phyloP scores from a whole-genome alignment of 2,888 invertebrate genomes.

The Euplagia quadripunctaria region DNA sequence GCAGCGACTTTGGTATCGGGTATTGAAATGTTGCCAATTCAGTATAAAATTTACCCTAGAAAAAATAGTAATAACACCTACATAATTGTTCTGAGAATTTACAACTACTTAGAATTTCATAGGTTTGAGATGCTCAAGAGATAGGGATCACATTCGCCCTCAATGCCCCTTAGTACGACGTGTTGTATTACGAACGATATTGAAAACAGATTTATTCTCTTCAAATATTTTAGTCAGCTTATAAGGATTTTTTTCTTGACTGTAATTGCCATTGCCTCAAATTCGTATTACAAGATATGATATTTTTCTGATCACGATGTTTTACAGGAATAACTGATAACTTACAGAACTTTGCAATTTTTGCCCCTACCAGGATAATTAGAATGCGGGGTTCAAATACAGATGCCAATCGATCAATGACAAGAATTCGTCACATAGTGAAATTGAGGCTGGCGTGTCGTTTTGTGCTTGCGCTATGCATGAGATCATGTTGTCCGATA shows the following conservation, averaged over 20 bases:
- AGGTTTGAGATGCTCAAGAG: conserved; percentile 20
- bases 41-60: conserved; percentile 31
- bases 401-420: not conserved
- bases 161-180: not conserved
- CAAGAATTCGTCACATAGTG: not conserved
- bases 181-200: conserved; percentile 31
- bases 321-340: too few relatives aligned
- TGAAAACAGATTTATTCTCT: not conserved
- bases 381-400: not conserved
- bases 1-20: conserved; percentile 26
- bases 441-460: too few relatives aligned
- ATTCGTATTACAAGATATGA: not conserved
- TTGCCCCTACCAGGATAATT: too few relatives aligned
- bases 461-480: too few relatives aligned
- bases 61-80: conserved; percentile 9
- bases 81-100: conserved; percentile 29
- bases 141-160: conserved; percentile 30
- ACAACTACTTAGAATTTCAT: conserved; percentile 23
- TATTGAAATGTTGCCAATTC: conserved; percentile 48
- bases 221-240: not conserved
- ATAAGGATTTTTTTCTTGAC: not conserved
- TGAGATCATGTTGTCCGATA: not conserved
- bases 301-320: not conserved
- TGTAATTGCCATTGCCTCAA: not conserved
- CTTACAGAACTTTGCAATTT: too few relatives aligned